Percentiles rank a stretch among this genome's conserved stretches.
phyloP scores from a whole-genome alignment of 2,888 invertebrate species.

The Hypomecis punctinalis region DNA sequence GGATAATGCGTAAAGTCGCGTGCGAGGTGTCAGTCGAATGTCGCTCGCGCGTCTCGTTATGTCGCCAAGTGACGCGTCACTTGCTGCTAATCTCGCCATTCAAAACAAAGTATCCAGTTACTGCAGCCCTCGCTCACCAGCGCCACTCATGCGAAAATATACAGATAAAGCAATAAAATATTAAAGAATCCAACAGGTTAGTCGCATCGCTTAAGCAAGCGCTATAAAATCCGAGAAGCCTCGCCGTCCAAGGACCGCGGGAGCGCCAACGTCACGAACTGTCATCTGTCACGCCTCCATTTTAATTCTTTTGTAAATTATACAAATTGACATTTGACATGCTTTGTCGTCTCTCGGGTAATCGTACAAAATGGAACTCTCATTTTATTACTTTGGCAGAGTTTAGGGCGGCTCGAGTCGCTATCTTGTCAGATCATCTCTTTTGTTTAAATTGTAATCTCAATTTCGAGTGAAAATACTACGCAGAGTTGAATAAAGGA shows the following conservation, averaged over 20 bases:
- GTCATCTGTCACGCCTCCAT: constrained; percentile 77
- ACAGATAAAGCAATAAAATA: constrained; percentile 50
- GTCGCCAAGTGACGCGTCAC: constrained; percentile 62
- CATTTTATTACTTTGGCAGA: constrained; percentile 69
- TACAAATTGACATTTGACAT: constrained; percentile 81
- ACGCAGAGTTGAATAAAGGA: neutral
- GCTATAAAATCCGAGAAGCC: constrained; percentile 43
- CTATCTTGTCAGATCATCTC: constrained; percentile 35
- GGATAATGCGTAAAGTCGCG: constrained; percentile 49
- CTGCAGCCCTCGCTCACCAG: constrained; percentile 31
- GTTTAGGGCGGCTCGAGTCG: constrained; percentile 49
- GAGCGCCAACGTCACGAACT: constrained; percentile 56
- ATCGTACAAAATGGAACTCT: constrained; percentile 72
- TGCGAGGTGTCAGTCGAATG: constrained; percentile 69
- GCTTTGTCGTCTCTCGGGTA: constrained; percentile 80
- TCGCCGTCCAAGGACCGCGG: constrained; percentile 38
- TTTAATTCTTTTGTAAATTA: constrained; percentile 79
- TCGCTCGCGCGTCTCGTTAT: constrained; percentile 78
- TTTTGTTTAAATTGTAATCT: constrained; percentile 20
- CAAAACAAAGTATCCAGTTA: constrained; percentile 70
- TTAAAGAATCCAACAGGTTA: constrained; percentile 52
- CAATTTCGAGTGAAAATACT: constrained; percentile 8
- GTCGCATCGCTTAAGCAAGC: constrained; percentile 34
- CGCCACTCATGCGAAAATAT: constrained; percentile 49
- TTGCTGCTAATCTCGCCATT: constrained; percentile 63